Base-by-base conservation (phyloP, 2,888 invertebrate species). In the Polydrusus cervinus region DNA sequence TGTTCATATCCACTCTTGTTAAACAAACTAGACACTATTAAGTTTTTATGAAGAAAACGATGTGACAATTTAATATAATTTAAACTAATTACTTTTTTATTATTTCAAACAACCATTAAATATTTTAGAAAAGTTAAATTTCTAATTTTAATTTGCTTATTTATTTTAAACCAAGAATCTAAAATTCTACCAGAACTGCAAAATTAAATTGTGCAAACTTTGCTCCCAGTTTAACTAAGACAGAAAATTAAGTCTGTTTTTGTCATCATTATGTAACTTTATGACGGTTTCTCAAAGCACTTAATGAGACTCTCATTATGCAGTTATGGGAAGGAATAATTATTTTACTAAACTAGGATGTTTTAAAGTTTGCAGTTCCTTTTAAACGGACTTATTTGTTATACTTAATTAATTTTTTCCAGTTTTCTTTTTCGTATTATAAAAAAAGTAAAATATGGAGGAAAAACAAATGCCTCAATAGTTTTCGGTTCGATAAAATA, bases 201-300 rank as follows among this genome's bases (percentile, higher is more conserved):
- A 55, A 55, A n/a, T 55, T 55, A 13, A 55, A n/a, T 55, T 30
- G n/a, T 0, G 55, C 13, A 57, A 57, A 57, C 57, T 38, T 57
- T 34, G 57, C 57, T 10, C 10, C 34, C 3, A 57, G 34, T 57
- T 57, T 57, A 34, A 38, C 57, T 38, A 38, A 57, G 38, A 14
- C 57, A 1, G 53, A 30, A 57, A 57, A 57, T 57, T 57, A 57
- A 57, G 57, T 38, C 57, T 57, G 57, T 57, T 57, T 57, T 57
- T 57, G 57, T 57, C 57, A 57, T 57, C 34, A 38, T 57, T 57
- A 57, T 57, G 38, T 57, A 57, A 57, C 57, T 57, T 57, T 57
- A 57, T 38, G 57, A 57, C 57, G 38, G 34, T 57, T 57, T 16
- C 38, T 57, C 57, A 57, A 57, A 57, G 57, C 38, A 14, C 16